Base-by-base conservation (phyloP, 2,797 vertebrate genomes). In the Chaunax sp. region DNA sequence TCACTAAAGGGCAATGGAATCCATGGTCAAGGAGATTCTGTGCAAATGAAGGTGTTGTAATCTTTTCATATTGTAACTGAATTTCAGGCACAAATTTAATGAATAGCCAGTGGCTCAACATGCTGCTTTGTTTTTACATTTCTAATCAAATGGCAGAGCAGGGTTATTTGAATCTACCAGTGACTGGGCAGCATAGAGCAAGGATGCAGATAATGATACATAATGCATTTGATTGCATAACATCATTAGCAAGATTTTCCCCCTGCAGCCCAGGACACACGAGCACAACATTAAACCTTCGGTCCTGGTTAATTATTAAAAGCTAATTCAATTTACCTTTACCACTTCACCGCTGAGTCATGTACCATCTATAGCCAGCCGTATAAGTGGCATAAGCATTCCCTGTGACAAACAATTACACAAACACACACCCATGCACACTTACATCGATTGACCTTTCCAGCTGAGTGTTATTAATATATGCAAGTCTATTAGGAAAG, bases 401-500 rank as follows among this genome's bases (percentile, higher is more conserved):
- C 70, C 71, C 65, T 54, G 53, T 60, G 80, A 83, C 81, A 89
- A 90, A 89, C 82, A 89, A 77, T 84, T 78, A 82, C 69, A 84
- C 81, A 78, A 54, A 72, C 69, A 82, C 83, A 75, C 53, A 64
- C 72, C 54, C 73, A 70, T 11, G 26, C 63, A 68, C 72, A 73
- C 75, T 73, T 43, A 73, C 84, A 90, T 87, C 56, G 83, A 87
- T 81, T 93, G 92, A 93, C 94, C 92, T 93, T 94, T 93, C 77
- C 84, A 12, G 56, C 78, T 60, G 84, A 89, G 82, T 84, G 83
- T 92, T 92, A 93, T 92, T 94, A 93, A 93, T 93, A 92, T 89
- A 89, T 88, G 87, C 87, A 83, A 87, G 75, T 85, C 68, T 83
- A 92, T 93, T 91, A 90, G 80, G 77, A 94, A 94, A 95, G 93